A percentile compares a stretch with the other conserved stretches of the same genome.
These are phyloP conservation scores for Drosophila affinis DNA, from an alignment of 2,888 invertebrate species.

Conservation along the genomic window DNA sequence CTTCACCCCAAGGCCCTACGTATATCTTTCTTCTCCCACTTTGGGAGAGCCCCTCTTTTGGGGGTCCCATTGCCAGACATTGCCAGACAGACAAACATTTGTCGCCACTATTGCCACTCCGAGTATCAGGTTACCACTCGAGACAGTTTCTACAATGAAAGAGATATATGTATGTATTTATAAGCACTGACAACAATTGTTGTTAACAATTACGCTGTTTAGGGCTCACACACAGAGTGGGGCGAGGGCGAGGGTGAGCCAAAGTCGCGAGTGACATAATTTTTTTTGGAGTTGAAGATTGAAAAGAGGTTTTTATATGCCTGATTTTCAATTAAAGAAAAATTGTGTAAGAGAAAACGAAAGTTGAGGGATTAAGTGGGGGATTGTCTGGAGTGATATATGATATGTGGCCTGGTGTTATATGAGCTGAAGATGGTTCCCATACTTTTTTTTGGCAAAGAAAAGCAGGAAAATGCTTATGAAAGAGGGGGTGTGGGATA, in stretches of 20 bases:
- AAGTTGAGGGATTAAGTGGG: conserved; percentile 53
- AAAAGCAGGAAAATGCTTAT: neutral
- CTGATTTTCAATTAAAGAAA: conserved; percentile 61
- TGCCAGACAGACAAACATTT: conserved; percentile 46
- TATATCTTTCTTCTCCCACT: neutral
- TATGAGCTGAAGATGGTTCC: conserved; percentile 25
- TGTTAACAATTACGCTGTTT: conserved; percentile 54
- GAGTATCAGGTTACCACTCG: conserved; percentile 64
- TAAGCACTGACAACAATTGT: conserved; percentile 22
- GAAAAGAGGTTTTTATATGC: conserved; percentile 57
- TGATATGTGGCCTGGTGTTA: conserved; percentile 29
- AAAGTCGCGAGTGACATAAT: conserved; percentile 76
- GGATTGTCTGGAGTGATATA: conserved; percentile 47
- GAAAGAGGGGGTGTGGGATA: neutral
- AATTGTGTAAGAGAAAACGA: conserved; percentile 68
- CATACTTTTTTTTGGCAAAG: conserved; percentile 8
- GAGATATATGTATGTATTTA: conserved; percentile 18
- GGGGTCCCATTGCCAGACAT: neutral
- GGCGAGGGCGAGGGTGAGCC: neutral
- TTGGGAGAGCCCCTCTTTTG: neutral
- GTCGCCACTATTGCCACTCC: conserved; percentile 63
- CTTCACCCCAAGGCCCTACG: conserved; percentile 14
- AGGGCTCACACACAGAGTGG: conserved; percentile 21
- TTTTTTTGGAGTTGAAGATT: conserved; percentile 32
- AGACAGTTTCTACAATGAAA: conserved; percentile 37